Conservation (phyloP, 2,888 invertebrate species). For the Acrobasis repandana region DNA sequence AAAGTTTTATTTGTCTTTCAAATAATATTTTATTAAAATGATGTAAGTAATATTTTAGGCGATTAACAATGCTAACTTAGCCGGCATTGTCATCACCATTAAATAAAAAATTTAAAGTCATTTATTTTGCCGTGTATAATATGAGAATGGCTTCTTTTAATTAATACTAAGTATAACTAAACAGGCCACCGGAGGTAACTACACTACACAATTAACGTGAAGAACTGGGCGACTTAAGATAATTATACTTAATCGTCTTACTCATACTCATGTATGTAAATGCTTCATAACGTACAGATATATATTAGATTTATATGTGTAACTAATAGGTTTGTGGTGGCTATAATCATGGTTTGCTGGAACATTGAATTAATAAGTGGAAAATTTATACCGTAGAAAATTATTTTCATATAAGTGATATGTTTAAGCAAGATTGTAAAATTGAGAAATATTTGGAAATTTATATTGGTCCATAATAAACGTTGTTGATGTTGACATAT, state of each 20-base stretch:
- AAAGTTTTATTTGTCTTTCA: no score
- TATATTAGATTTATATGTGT: background rate
- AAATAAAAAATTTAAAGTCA: no score
- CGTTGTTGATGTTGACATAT: no score
- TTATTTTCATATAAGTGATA: background rate
- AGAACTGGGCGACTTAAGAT: background rate
- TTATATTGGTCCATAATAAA: no score
- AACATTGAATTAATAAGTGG: background rate
- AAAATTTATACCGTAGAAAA: background rate
- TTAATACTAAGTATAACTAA: background rate
- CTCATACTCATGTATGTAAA: background rate
- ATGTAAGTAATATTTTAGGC: no score
- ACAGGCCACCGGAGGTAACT: background rate
- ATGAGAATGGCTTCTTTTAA: background rate
- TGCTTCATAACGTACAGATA: background rate
- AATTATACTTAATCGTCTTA: constrained; percentile 1
- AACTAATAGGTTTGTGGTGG: background rate
- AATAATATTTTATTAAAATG: no score
- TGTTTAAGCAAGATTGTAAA: no score
- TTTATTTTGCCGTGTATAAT: background rate
- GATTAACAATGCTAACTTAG: no score
- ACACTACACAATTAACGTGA: background rate
- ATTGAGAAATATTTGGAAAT: no score
- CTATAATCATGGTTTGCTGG: background rate
- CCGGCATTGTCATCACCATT: no score